Evolutionary conservation across 2,888 invertebrate genomes (phyloP).

Genomic region (Tinea pellionella): DNA sequence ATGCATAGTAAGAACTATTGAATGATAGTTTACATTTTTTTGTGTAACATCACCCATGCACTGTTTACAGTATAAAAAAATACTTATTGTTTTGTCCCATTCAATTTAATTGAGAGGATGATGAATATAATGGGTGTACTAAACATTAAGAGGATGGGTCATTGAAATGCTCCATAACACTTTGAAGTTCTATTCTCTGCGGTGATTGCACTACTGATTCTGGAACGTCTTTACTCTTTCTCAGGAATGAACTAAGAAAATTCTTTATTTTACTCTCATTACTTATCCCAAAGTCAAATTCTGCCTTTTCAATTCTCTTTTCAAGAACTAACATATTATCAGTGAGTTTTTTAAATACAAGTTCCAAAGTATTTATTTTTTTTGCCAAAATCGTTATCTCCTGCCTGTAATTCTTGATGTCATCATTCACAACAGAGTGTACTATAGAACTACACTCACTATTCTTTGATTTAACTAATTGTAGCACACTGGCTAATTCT

Average conservation of each 20-base stretch:
- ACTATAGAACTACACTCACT: slow-evolving; percentile 52
- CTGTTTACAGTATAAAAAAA: neutral
- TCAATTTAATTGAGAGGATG: too few relatives aligned
- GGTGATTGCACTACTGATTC: neutral
- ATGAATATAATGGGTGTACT: too few relatives aligned
- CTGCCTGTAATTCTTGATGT: slow-evolving; percentile 60
- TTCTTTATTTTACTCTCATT: slow-evolving; percentile 69
- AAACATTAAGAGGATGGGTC: neutral
- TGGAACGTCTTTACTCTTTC: slow-evolving; percentile 32
- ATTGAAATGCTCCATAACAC: slow-evolving; percentile 46
- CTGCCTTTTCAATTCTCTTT: slow-evolving; percentile 70
- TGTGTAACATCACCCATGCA: too few relatives aligned
- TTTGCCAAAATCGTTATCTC: slow-evolving; percentile 64
- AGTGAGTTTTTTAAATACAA: slow-evolving; percentile 61
- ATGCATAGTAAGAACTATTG: too few relatives aligned
- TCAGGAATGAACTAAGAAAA: slow-evolving; percentile 71
- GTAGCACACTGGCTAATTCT: slow-evolving; percentile 72
- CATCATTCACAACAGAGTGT: slow-evolving; percentile 50
- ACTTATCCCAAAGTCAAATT: slow-evolving; percentile 67
- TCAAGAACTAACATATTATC: slow-evolving; percentile 67
- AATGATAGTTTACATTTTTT: too few relatives aligned
- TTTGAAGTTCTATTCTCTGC: slow-evolving; percentile 22
- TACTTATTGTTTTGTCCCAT: neutral
- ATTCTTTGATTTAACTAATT: slow-evolving; percentile 64
- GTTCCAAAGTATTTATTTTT: slow-evolving; percentile 65